Base-by-base conservation (phyloP, 1,140 invertebrate species). In the Drosophila athabasca region DNA sequence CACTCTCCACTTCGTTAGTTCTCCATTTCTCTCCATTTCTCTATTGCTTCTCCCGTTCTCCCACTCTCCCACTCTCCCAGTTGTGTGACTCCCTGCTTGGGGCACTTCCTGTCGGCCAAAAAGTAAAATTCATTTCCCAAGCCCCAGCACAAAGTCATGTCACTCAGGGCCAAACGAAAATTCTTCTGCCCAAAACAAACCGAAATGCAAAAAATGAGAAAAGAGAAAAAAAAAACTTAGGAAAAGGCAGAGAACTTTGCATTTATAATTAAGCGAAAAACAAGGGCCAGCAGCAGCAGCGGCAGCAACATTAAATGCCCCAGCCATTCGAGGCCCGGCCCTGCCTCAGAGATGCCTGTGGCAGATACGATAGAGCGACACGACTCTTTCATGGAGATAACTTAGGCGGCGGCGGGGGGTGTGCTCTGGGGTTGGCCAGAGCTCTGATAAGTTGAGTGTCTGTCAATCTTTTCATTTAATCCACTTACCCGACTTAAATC, bases 251-350 rank as follows among this genome's bases (percentile, higher is more conserved):
- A 59, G 64, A 69, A 69, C 60, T 87, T 76, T 88, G 83, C 78
- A 87, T 87, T 88, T 76, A 88, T 88, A 87, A 87, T 87, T 87
- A 87, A 87, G 79, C 80, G 68, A 58, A 64, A 50, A 60, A 57
- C 59, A 64, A 64, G 62, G 51, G 51, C 50, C 41, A 45, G 44
- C 41, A 41, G 46, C 60, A 61, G 41, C 24, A 55, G 45, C 17
- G 17, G 17, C 59, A 61, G 41, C 24, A 55, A 52, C 17, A 49
- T 68, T 69, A 49, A 81, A 59, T 57, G 50, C 62, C 76, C 50
- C 54, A 22, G 15, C 51, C 43, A 43, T 7, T 6, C 29, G 50
- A 58, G 51, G 44, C 26, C 26, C 59, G 17, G 17, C 17, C 17
- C 17, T 19, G 17, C 17, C 17, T 19, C 17, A 57, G 26, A 44